Evolutionary conservation across 2,797 vertebrate species (phyloP).

Genomic region (Macropus fuliginosus): DNA sequence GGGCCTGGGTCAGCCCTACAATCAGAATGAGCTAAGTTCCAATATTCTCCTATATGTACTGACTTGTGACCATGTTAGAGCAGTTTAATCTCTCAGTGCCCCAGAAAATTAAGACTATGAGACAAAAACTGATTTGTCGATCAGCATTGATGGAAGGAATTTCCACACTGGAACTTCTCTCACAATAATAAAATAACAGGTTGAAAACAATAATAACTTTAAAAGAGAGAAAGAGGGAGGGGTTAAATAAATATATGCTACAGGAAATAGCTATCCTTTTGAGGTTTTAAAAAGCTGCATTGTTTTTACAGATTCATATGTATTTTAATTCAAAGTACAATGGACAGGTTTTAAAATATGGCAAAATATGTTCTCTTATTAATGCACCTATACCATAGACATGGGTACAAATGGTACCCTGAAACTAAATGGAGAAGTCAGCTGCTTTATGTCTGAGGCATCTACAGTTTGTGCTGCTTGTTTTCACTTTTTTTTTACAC

Average conservation of each 20-base stretch:
- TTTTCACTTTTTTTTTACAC: background rate
- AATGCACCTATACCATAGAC: background rate
- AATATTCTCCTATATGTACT: background rate
- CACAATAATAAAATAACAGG: background rate
- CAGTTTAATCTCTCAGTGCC: background rate
- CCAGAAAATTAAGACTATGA: background rate
- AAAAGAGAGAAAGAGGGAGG: background rate
- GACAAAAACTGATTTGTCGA: background rate
- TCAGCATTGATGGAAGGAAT: background rate
- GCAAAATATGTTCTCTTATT: background rate
- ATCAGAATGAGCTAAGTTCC: background rate
- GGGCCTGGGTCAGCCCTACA: background rate
- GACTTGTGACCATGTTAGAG: background rate
- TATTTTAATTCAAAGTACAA: slow-evolving; percentile 3
- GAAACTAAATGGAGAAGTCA: slow-evolving; percentile 5
- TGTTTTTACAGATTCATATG: background rate
- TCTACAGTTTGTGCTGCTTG: background rate
- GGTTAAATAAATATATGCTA: slow-evolving; percentile 4
- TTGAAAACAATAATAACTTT: background rate
- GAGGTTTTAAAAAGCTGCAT: background rate
- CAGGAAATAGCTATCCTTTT: background rate
- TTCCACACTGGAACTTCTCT: background rate
- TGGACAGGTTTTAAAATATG: background rate
- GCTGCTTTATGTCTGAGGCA: background rate
- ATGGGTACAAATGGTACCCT: background rate